A percentile compares a stretch with the other conserved stretches of the same genome.
Conservation (phyloP, 2,113 vertebrate species). For the Egretta garzetta region DNA sequence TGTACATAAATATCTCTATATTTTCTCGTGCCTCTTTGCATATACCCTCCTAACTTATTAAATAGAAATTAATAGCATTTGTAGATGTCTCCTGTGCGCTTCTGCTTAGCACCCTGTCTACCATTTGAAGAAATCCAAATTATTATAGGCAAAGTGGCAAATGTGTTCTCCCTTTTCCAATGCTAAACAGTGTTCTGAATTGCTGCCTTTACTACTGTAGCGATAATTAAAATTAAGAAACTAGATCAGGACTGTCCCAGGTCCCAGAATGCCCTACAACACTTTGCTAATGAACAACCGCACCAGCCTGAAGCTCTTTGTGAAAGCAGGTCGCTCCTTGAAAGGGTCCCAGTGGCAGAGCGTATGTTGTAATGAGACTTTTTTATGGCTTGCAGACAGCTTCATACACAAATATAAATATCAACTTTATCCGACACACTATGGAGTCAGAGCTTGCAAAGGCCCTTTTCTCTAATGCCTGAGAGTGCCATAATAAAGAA, state of each 20-base stretch:
- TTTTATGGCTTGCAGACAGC: background rate
- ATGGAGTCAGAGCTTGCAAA: background rate
- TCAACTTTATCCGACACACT: background rate
- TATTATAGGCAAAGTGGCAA: background rate
- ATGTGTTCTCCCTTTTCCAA: background rate
- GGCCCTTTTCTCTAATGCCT: background rate
- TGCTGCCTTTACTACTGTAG: background rate
- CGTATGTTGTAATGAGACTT: background rate
- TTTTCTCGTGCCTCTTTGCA: background rate
- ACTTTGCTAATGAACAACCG: background rate
- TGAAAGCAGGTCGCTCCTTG: background rate
- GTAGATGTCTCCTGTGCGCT: background rate
- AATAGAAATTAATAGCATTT: background rate
- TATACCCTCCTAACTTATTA: background rate
- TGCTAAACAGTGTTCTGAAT: background rate
- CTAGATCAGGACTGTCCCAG: background rate
- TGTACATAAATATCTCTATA: background rate
- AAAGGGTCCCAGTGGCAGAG: background rate
- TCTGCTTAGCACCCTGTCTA: background rate
- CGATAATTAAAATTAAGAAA: constrained; percentile 6
- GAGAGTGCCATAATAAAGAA: background rate
- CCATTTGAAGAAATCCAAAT: background rate
- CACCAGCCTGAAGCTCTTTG: background rate
- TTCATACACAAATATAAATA: background rate
- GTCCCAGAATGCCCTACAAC: background rate